Evolutionary conservation across 2,797 vertebrate species (phyloP), one percentile per base, ranked within the genome.

Genomic region (Setipinna tenuifilis): DNA sequence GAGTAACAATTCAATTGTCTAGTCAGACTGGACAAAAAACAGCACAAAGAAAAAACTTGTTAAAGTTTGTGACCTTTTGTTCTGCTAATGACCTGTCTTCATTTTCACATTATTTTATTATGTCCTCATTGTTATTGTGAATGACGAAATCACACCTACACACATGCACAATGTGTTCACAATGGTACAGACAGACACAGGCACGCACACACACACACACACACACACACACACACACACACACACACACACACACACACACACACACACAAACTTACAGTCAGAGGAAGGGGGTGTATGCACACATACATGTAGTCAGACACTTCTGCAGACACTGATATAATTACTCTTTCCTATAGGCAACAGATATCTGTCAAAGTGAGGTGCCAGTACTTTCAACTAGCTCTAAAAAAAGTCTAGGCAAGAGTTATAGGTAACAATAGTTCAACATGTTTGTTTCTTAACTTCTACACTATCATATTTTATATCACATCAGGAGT

Each of bases 261-360:
- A 35, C 28, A 35, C 28, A 71, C 28, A 71, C 65, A 78, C 44
- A 83, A 50, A 85, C 44, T 31, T 81, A 75, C 54, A 68, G 83
- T 62, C 16, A 61, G 75, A 23, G 31, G 16, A 35, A 21, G 5
- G 17, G 71, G 17, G 35, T 21, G 31, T 78, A 44, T 21, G 19
- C 35, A 78, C 14, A 31, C 65, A 71, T 0, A 78, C 35, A 21
- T 19, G 61, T 17, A 65, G 61, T 17, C 31, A 78, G 35, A 44
- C 17, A 78, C 28, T 44, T 31, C 31, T 65, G 61, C 61, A 65
- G 61, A 65, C n/a, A 65, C n/a, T n/a, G 28, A 35, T 21, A 78
- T 35, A 78, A 6, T 17, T 21, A 11, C 17, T 16, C 71, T 21
- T 44, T 21, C 31, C 16, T 78, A 21, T 44, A 54, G 50, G 50